Base-by-base conservation (phyloP, 1,140 invertebrate species). In the Caenorhabditis inopinata region DNA sequence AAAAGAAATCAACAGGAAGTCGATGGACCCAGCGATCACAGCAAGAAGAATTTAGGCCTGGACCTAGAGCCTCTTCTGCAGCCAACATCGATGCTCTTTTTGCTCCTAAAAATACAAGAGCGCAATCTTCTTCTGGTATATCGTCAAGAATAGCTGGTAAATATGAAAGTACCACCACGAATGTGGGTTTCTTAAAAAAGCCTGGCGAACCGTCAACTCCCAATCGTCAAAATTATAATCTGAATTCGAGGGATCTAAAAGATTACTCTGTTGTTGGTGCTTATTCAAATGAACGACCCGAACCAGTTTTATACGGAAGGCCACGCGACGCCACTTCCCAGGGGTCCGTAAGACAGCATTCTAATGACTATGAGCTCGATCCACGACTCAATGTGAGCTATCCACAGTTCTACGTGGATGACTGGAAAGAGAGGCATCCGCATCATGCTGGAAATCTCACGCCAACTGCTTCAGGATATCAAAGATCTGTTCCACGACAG, bases 331-430 rank as follows among this genome's bases (percentile, higher is more conserved):
- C 51, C 0, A 32, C 51, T 9, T 21, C 25, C 16, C 14, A 29
- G 9, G 51, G 51, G 18, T 23, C 18, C 6, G 51, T 58, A 0
- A n/a, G 58, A 38, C 58, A 68, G 21, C 58, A 68, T 12, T 68
- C 58, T 16, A 68, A 68, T 11, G 58, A 68, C 12, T 68, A 68
- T 42, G 58, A 68, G 12, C 58, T 68, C 29, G 58, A 68, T 68
- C 58, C 58, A 2, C 29, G 58, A 11, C 32, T 68, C 16, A 68
- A 68, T 68, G 58, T 68, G 1, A 68, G 32, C 6, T 68, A 68
- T 68, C 58, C 58, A 21, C 58, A 68, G 18, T 68, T 68, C 9
- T 68, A 68, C 38, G 58, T 68, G 32, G 32, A 68, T 38, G 58
- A 68, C n/a, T 68, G 58, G 58, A 68, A 68, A 25, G 58, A 68